phyloP scores from a whole-genome alignment of 2,113 vertebrate species.

The Dasyprocta punctata region DNA sequence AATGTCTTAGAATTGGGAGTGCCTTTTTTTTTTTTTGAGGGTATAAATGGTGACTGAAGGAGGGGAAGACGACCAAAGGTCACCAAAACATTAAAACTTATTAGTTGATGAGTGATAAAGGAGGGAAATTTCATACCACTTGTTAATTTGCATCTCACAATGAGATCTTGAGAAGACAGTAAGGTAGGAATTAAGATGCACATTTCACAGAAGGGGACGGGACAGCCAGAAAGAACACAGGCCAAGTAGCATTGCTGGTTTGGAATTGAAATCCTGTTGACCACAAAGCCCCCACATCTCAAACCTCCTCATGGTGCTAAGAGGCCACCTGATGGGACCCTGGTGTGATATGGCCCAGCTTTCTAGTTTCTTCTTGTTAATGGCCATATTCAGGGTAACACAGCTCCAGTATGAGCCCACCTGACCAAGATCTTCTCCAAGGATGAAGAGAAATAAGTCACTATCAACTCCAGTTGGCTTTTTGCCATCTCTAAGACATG shows the following conservation, averaged over 20 bases:
- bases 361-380: not conserved
- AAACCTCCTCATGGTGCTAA: not conserved
- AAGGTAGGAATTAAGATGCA: not conserved
- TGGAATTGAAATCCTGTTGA: not conserved
- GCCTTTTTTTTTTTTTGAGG: conserved; percentile 6
- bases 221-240: not conserved
- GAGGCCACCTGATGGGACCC: not conserved
- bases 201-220: not conserved
- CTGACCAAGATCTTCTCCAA: not conserved
- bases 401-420: fast-evolving
- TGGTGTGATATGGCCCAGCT: not conserved
- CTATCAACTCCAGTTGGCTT: not conserved
- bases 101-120: not conserved
- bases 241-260: not conserved
- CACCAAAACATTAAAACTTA: not conserved
- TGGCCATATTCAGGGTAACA: not conserved
- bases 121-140: not conserved
- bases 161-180: not conserved
- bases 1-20: conserved; percentile 75
- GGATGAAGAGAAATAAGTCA: not conserved
- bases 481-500: not conserved
- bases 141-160: not conserved
- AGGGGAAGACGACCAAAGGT: not conserved
- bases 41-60: not conserved
- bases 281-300: not conserved